Percentiles rank a stretch among this genome's conserved stretches.
Conservation (phyloP, 2,113 vertebrate species). For the Edolisoma coerulescens region DNA sequence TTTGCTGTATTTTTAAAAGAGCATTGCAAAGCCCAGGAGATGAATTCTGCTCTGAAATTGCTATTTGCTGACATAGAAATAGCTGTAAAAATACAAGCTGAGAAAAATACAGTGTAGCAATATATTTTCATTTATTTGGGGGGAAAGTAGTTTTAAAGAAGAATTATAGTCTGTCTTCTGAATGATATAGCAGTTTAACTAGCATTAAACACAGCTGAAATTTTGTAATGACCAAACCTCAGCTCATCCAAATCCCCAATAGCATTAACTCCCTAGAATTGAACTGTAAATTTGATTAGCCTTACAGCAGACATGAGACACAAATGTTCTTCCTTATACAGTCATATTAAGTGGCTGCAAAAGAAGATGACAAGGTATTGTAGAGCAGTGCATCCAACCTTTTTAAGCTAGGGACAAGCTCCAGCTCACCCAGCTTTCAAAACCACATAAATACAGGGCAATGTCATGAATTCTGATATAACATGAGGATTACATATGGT, state of each 20-base stretch:
- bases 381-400: neutral
- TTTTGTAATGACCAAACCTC: slow-evolving; percentile 42
- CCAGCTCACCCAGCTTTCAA: neutral
- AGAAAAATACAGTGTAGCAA: slow-evolving; percentile 26
- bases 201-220: slow-evolving; percentile 54
- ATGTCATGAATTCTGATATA: neutral
- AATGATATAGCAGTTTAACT: slow-evolving; percentile 47
- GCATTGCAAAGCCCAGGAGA: slow-evolving; percentile 44
- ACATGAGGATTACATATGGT: neutral
- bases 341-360: slow-evolving; percentile 6
- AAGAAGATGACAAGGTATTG: slow-evolving; percentile 1
- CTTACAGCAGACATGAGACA: slow-evolving; percentile 14
- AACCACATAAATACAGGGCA: neutral
- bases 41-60: slow-evolving; percentile 54
- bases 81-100: slow-evolving; percentile 39
- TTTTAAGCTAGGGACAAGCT: neutral
- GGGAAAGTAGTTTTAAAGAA: slow-evolving; percentile 41
- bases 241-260: slow-evolving; percentile 46
- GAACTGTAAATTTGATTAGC: slow-evolving; percentile 54
- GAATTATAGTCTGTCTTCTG: slow-evolving; percentile 44
- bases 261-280: slow-evolving; percentile 32
- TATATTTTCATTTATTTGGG: slow-evolving; percentile 54
- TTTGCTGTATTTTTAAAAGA: slow-evolving; percentile 52
- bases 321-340: slow-evolving; percentile 32
- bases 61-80: slow-evolving; percentile 53